These are phyloP conservation scores for Melanostigma gelatinosum DNA, from an alignment of 2,113 vertebrate genomes.

Conservation along the genomic window DNA sequence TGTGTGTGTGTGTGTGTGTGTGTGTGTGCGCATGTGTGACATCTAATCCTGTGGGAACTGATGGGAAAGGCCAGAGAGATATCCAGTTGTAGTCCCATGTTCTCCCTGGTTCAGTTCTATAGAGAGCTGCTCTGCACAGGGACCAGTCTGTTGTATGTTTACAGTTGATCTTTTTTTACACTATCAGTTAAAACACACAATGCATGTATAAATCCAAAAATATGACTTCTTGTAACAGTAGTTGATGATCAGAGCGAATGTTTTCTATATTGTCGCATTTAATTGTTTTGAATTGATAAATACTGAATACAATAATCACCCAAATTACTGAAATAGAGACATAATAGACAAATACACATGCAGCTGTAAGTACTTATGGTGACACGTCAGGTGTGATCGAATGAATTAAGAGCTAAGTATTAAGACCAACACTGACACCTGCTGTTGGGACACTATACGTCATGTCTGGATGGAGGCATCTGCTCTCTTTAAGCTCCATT, in stretches of 20 bases:
- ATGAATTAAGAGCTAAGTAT: not conserved
- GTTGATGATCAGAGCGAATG: not conserved
- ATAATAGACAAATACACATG: not conserved
- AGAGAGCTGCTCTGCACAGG: not conserved
- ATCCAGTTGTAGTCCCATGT: conserved; percentile 14
- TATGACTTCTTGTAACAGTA: no score
- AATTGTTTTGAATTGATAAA: not conserved
- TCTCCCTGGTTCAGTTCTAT: not conserved
- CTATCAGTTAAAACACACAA: not conserved
- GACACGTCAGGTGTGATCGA: not conserved
- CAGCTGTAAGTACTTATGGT: not conserved
- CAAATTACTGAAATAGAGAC: not conserved
- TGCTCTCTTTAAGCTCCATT: no score
- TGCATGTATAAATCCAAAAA: not conserved
- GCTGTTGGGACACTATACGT: conserved; percentile 46
- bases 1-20: conserved; percentile 39
- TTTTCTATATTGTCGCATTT: not conserved
- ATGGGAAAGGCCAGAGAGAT: conserved; percentile 23
- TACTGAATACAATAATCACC: not conserved
- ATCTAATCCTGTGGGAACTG: conserved; percentile 71
- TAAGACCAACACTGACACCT: conserved; percentile 67
- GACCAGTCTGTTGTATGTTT: not conserved
- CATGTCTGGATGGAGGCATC: not conserved
- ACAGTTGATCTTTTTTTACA: no score
- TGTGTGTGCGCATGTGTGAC: conserved; percentile 50